These are phyloP conservation scores for Desoria tigrina DNA, from an alignment of 2,888 invertebrate species.

Conservation along the genomic window DNA sequence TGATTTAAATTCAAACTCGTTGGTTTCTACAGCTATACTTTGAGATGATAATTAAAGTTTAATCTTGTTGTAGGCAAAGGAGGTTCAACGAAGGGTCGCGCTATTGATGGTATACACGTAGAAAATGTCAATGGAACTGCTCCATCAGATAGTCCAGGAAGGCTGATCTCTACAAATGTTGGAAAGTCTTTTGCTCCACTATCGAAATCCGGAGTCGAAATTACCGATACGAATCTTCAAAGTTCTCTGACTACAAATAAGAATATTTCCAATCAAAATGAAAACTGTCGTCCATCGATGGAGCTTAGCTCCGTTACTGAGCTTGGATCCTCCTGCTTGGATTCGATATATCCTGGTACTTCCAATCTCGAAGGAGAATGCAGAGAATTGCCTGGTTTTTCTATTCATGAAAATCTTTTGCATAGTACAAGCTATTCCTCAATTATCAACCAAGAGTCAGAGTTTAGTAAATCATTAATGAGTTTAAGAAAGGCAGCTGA, in stretches of 20 bases:
- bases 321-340: constrained; percentile 26
- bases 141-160: neutral
- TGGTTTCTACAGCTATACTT: neutral
- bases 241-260: no score
- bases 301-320: constrained; percentile 36
- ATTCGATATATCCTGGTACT: constrained; percentile 13
- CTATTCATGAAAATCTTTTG: constrained; percentile 16
- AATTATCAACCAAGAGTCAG: constrained; percentile 35
- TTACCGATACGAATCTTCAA: no score
- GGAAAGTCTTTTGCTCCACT: no score
- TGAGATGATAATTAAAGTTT: neutral
- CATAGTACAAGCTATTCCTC: constrained; percentile 34
- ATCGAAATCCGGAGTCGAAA: no score
- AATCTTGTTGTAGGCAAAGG: neutral
- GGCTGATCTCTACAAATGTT: no score
- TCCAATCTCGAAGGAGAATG: constrained; percentile 11
- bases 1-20: neutral
- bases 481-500: constrained; percentile 16
- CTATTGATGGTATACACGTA: neutral
- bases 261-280: no score
- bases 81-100: neutral
- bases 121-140: neutral
- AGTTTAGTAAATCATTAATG: constrained; percentile 35
- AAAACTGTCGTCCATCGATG: constrained; percentile 1
- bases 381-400: constrained; percentile 14